Conservation (phyloP, 2,113 vertebrate genomes). For the Laticauda colubrina region DNA sequence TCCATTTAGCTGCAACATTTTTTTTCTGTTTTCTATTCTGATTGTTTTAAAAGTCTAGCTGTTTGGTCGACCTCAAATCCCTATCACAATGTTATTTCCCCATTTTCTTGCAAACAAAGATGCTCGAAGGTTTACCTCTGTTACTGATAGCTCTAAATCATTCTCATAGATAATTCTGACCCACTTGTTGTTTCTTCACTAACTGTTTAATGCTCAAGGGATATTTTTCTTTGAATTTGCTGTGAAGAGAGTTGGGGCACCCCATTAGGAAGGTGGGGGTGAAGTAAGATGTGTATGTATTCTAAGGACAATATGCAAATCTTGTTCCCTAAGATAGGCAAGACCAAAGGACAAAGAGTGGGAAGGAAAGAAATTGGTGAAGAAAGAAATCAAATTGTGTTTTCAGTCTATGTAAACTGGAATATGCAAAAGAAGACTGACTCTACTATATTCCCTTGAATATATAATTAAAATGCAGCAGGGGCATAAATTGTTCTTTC, state of each 20-base stretch:
- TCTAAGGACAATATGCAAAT: not conserved
- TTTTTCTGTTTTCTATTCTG: not conserved
- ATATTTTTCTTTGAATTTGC: not conserved
- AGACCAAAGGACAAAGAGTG: not conserved
- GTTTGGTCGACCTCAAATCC: not conserved
- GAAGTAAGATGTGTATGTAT: not conserved
- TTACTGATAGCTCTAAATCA: not conserved
- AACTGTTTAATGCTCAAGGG: not conserved
- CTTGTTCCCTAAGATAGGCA: not conserved
- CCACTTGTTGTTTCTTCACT: not conserved
- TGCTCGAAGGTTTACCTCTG: not conserved
- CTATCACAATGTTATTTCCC: not conserved
- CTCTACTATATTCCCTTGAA: not conserved
- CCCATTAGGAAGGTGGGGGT: not conserved
- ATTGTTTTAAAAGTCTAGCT: not conserved
- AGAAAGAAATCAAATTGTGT: not conserved
- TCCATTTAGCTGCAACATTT: not conserved
- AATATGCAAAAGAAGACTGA: not conserved
- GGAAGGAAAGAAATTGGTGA: not conserved
- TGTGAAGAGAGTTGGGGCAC: not conserved
- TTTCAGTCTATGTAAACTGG: not conserved
- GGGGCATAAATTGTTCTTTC: not conserved
- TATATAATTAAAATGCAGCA: not conserved
- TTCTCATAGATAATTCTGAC: not conserved
- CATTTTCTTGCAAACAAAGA: not conserved